phyloP scores from a whole-genome alignment of 2,888 invertebrate species.

The Tortricodes alternella region DNA sequence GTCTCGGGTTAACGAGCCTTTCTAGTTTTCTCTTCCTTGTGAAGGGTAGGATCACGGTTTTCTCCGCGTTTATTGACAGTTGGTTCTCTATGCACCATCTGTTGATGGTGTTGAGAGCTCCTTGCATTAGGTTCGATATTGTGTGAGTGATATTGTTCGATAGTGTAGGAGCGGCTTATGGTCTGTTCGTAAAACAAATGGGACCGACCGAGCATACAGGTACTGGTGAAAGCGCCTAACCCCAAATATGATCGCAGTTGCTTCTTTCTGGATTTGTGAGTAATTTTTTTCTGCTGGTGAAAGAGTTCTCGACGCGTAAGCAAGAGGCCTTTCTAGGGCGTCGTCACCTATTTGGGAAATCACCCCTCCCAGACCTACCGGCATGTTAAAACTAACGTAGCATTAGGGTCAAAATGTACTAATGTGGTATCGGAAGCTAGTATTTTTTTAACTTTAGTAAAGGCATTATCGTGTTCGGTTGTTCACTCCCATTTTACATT shows the following conservation, averaged over 20 bases:
- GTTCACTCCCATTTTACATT: constrained; percentile 31
- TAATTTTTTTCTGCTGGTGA: background rate
- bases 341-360: constrained; percentile 30
- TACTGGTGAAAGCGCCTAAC: background rate
- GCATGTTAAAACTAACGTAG: constrained; percentile 25
- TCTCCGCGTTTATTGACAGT: too few relatives aligned
- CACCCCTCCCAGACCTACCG: constrained; percentile 24
- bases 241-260: background rate
- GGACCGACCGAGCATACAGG: background rate
- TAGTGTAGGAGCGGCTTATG: background rate
- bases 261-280: background rate
- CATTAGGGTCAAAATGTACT: constrained; percentile 5
- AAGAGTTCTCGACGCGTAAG: background rate
- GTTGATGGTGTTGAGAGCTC: too few relatives aligned
- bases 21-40: too few relatives aligned
- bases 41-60: too few relatives aligned
- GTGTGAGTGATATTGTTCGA: too few relatives aligned
- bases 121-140: too few relatives aligned
- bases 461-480: constrained; percentile 13
- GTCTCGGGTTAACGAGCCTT: too few relatives aligned
- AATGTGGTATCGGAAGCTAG: constrained; percentile 17
- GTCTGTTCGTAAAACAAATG: background rate
- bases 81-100: too few relatives aligned
- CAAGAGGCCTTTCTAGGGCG: constrained; percentile 6
- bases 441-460: constrained; percentile 21